Evolutionary conservation across 2,888 invertebrate genomes (phyloP).

Genomic region (Macrosiphum euphorbiae): DNA sequence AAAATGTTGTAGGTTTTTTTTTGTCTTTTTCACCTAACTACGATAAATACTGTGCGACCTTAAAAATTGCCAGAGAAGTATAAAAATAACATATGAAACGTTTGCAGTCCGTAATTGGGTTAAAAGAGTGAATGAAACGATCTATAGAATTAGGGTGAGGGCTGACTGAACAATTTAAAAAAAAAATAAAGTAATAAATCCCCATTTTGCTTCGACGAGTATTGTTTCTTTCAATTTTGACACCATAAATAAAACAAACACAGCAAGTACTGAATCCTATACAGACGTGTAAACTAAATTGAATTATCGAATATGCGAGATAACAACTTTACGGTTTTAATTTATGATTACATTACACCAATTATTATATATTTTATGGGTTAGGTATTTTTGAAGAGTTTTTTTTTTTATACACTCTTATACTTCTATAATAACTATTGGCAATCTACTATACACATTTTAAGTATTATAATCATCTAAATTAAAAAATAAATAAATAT

Average conservation of each 20-base stretch:
- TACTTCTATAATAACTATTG: background rate
- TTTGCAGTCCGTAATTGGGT: constrained; percentile 28
- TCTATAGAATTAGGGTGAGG: background rate
- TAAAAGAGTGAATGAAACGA: constrained; percentile 7
- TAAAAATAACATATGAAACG: constrained; percentile 9
- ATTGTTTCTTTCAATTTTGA: constrained; percentile 46
- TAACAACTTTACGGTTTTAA: constrained; percentile 19
- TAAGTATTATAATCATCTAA: background rate
- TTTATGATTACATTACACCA: background rate
- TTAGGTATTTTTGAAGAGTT: background rate
- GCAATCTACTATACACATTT: background rate
- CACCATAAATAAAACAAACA: constrained; percentile 30
- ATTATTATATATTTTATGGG: background rate
- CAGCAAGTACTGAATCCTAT: background rate
- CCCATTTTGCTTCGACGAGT: background rate
- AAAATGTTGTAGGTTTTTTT: background rate
- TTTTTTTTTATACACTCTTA: background rate
- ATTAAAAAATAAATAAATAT: background rate
- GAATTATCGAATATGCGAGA: constrained; percentile 18
- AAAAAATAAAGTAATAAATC: constrained; percentile 34
- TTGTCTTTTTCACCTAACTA: background rate
- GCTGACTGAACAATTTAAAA: constrained; percentile 34
- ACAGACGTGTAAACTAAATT: constrained; percentile 8
- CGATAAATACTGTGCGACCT: background rate
- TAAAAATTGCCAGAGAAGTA: constrained; percentile 6